Evolutionary conservation across 2,113 vertebrate species (phyloP), one percentile per base, ranked within the genome.

Genomic region (Pagrus major): DNA sequence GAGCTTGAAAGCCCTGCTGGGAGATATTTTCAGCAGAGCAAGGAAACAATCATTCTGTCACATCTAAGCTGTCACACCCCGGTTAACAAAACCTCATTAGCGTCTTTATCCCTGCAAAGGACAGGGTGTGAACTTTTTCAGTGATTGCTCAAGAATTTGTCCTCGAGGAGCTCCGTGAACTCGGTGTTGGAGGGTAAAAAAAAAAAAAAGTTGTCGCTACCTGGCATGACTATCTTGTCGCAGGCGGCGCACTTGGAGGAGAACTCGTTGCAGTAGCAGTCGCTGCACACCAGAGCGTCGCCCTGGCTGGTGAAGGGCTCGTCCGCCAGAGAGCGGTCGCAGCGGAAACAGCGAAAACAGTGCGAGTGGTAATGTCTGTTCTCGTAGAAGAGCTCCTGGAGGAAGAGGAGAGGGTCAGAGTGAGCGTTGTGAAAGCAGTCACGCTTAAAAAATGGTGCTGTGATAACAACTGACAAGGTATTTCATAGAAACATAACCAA

Each of bases 331-430:
- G 97, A 98, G 66, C 96, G 96, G 25, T 96, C 95, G 3, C 98
- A 99, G 90, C 95, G 97, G 86, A 96, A 96, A 88, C 98, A 99
- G 0, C 96, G 96, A 61, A 99, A 99, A 82, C 98, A 99, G 65
- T 97, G 94, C 80, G 97, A 96, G 0, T 99, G 98, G 95, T 97
- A 99, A 44, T 97, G 96, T 15, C 95, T 94, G 80, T 98, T 94
- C 88, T 99, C 96, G 0, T 98, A 99, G 92, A 96, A 97, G 63
- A 99, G 95, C 88, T 99, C 98, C 98, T 99, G 90, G 0, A 33
- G 66, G 60, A 33, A 39, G 54, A 71, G 39, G 27, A 7, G 12
- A 71, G 20, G 31, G 6, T n/a, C n/a, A n/a, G n/a, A n/a, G n/a
- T n/a, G n/a, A n/a, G n/a, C n/a, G n/a, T n/a, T n/a, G n/a, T n/a